Conservation (phyloP, 2,888 invertebrate genomes). For the Pammene aurita region DNA sequence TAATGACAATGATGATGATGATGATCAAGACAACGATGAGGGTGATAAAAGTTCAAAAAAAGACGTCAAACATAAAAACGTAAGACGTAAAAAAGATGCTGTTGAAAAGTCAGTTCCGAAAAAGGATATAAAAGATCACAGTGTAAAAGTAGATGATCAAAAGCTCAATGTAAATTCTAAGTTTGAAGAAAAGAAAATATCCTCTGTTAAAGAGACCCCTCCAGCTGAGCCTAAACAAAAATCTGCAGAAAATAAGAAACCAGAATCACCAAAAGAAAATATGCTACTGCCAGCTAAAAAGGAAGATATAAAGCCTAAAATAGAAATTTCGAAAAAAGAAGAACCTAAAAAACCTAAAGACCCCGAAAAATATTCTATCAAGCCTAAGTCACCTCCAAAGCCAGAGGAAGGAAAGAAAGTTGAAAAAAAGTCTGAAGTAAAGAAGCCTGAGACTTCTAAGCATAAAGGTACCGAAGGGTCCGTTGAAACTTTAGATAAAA, state of each 20-base stretch:
- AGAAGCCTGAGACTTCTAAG: conserved; percentile 26
- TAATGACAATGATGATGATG: conserved; percentile 31
- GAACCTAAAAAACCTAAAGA: conserved; percentile 43
- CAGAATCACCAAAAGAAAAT: conserved; percentile 46
- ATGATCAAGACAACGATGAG: conserved; percentile 44
- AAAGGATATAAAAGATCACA: conserved; percentile 48
- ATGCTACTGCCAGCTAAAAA: conserved; percentile 36
- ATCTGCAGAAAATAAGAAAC: conserved; percentile 45
- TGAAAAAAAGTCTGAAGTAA: conserved; percentile 44
- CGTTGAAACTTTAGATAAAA: conserved; percentile 38
- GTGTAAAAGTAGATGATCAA: conserved; percentile 48
- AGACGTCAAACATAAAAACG: conserved; percentile 37
- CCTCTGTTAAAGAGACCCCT: not conserved
- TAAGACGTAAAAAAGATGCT: not conserved
- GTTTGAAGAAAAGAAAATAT: conserved; percentile 13
- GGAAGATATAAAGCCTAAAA: conserved; percentile 47
- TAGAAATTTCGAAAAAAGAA: conserved; percentile 45
- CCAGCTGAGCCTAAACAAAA: conserved; percentile 36
- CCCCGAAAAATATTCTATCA: conserved; percentile 28
- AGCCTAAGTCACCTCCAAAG: conserved; percentile 9
- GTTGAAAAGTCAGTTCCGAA: conserved; percentile 37
- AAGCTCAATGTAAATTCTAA: conserved; percentile 38
- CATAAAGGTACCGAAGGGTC: conserved; percentile 37
- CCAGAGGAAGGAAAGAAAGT: conserved; percentile 38
- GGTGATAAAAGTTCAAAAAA: conserved; percentile 44